A percentile compares a stretch with the other conserved stretches of the same genome.
These are phyloP conservation scores for Brachycybe producta DNA, from an alignment of 2,888 invertebrate species.

Conservation along the genomic window DNA sequence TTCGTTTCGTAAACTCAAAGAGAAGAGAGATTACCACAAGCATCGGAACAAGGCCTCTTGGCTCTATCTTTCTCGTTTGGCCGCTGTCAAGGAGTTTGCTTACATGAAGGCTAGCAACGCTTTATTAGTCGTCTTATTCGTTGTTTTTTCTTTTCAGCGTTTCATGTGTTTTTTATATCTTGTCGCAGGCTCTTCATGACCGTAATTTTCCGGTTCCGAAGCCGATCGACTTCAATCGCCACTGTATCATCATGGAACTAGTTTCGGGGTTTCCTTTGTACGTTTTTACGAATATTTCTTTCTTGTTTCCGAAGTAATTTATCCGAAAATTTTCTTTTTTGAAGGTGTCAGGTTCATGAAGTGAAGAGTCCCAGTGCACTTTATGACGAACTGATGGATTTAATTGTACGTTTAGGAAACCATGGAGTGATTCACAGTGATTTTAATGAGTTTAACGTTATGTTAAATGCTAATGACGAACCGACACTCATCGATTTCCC, in stretches of 20 bases:
- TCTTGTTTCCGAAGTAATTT: background rate
- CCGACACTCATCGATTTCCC: constrained; percentile 94
- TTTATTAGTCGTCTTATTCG: background rate
- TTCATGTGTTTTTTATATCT: constrained; percentile 1
- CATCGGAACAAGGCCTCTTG: constrained; percentile 80
- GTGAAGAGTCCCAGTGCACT: constrained; percentile 57
- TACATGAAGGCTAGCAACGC: constrained; percentile 60
- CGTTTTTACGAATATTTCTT: constrained; percentile 29
- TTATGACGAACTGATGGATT: constrained; percentile 86
- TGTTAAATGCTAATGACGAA: constrained; percentile 61
- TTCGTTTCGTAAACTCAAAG: constrained; percentile 89
- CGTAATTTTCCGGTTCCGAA: constrained; percentile 87
- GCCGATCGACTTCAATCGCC: constrained; percentile 82
- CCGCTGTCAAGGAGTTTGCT: constrained; percentile 93
- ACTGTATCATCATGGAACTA: constrained; percentile 93
- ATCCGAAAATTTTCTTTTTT: background rate
- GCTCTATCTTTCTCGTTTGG: constrained; percentile 90
- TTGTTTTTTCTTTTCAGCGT: background rate
- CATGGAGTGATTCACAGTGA: constrained; percentile 97
- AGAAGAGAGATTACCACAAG: constrained; percentile 92
- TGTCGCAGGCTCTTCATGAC: constrained; percentile 56
- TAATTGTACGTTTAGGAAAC: constrained; percentile 78
- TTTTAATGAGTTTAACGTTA: constrained; percentile 98
- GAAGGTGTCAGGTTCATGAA: constrained; percentile 47
- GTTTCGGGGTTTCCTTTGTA: constrained; percentile 68